Conservation (phyloP, 2,797 vertebrate genomes). For the Danio tinwini region DNA sequence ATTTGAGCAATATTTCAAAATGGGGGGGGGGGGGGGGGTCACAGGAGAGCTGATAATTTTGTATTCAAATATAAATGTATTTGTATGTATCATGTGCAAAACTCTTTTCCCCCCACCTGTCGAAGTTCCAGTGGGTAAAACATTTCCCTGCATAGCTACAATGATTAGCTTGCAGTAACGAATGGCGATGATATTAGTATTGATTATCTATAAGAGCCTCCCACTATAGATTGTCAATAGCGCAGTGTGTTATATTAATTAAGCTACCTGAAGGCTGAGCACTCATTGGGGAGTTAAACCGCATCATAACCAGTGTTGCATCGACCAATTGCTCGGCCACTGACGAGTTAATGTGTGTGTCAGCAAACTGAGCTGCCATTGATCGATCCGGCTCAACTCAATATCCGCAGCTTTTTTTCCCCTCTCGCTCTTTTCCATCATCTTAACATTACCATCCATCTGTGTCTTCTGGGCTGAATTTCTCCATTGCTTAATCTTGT, state of each 20-base stretch:
- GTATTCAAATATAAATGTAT: no score
- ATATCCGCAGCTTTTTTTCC: conserved; percentile 3
- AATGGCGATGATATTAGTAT: conserved; percentile 41
- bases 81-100: no score
- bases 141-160: not conserved
- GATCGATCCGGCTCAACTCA: conserved; percentile 30
- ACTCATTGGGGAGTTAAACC: conserved; percentile 41
- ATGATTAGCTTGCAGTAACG: not conserved
- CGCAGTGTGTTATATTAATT: conserved; percentile 55
- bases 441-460: conserved; percentile 39
- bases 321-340: conserved; percentile 19
- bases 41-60: no score
- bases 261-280: conserved; percentile 30
- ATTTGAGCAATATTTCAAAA: no score
- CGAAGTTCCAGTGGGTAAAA: not conserved
- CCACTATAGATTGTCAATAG: conserved; percentile 40
- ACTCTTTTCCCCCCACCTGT: no score
- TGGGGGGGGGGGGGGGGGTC: no score
- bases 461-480: not conserved
- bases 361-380: conserved; percentile 50
- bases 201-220: conserved; percentile 26
- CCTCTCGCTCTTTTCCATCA: conserved; percentile 15
- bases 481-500: conserved; percentile 25
- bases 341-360: conserved; percentile 51
- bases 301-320: conserved; percentile 40